These are phyloP conservation scores for Pavo muticus DNA, from an alignment of 2,113 vertebrate species.

Conservation along the genomic window DNA sequence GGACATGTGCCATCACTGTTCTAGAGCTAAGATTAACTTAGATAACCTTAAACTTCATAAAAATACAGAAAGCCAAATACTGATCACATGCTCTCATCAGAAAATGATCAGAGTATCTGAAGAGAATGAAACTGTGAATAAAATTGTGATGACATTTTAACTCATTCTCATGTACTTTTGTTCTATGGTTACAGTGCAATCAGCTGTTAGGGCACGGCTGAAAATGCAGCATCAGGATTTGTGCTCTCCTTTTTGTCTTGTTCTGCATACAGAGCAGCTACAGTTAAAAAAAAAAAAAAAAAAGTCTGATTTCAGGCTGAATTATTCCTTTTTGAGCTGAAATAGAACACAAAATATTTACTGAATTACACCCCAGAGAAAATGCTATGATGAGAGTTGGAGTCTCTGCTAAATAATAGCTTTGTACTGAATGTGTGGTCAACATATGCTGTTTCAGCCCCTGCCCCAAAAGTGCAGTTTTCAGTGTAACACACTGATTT, in stretches of 20 bases:
- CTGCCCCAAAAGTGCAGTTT: background rate
- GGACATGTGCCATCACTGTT: slow-evolving; percentile 86
- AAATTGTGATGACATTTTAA: background rate
- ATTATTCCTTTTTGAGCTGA: background rate
- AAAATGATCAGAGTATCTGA: background rate
- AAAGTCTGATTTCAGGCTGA: background rate
- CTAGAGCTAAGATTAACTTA: background rate
- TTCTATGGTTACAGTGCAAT: background rate
- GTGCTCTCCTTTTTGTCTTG: background rate
- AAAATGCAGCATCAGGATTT: background rate
- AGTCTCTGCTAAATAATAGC: background rate
- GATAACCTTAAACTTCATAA: background rate
- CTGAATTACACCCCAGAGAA: background rate
- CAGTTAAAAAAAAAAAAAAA: background rate
- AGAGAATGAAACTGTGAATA: background rate
- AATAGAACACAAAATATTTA: background rate
- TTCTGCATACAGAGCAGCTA: rapidly evolving
- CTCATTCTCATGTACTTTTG: rapidly evolving
- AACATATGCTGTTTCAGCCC: background rate
- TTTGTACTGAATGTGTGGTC: rapidly evolving
- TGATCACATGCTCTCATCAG: background rate
- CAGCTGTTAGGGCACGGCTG: background rate
- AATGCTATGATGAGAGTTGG: background rate
- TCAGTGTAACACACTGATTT: background rate
- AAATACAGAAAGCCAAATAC: background rate